Percentiles rank a stretch among this genome's conserved stretches.
Evolutionary conservation across 2,113 vertebrate genomes (phyloP).

Genomic region (Calyptommatus sinebrachiatus): DNA sequence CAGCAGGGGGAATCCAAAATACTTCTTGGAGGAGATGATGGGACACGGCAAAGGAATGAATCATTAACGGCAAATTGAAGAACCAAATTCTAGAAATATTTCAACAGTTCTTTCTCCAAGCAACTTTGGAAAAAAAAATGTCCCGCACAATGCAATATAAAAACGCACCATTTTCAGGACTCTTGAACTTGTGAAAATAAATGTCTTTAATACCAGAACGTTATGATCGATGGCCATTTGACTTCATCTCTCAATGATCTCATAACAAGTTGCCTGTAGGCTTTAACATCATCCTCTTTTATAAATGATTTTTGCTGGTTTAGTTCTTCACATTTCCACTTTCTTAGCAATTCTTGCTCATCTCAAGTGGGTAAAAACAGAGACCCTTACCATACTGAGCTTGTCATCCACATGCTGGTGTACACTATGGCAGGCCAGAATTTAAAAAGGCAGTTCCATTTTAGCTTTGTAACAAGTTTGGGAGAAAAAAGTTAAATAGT

Average conservation of each 20-base stretch:
- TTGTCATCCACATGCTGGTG: no score
- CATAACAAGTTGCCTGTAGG: no score
- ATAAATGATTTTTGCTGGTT: background rate
- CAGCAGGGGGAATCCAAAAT: constrained; percentile 15
- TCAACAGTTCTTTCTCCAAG: constrained; percentile 4
- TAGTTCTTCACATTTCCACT: background rate
- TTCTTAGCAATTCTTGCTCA: background rate
- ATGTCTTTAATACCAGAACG: background rate
- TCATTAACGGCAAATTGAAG: constrained; percentile 5
- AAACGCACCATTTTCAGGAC: background rate
- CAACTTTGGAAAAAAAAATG: background rate
- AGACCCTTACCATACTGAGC: no score
- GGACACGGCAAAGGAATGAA: constrained; percentile 16
- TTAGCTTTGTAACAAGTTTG: background rate
- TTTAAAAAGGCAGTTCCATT: background rate
- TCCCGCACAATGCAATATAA: background rate
- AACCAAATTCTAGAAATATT: constrained; percentile 1
- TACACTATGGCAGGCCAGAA: no score
- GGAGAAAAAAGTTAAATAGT: background rate
- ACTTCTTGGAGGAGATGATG: constrained; percentile 8
- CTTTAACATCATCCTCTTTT: background rate
- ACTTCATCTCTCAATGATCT: background rate
- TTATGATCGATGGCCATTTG: background rate
- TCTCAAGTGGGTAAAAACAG: background rate
- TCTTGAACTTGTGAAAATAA: background rate